A percentile compares a stretch with the other conserved stretches of the same genome.
Evolutionary conservation across 2,888 invertebrate species (phyloP).

Genomic region (Anagyrus pseudococci): DNA sequence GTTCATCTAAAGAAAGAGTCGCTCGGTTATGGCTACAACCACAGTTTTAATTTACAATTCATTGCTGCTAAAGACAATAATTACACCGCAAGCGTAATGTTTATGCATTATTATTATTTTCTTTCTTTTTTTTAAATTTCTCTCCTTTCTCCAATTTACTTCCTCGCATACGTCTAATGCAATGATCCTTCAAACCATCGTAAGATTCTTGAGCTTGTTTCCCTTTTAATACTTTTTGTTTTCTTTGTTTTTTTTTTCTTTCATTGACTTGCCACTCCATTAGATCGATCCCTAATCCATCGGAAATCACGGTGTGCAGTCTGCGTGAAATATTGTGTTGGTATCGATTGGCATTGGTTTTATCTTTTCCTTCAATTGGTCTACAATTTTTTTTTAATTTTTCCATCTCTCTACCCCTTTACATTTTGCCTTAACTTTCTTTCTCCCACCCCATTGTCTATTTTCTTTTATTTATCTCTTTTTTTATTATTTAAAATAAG

Average conservation of each 20-base stretch:
- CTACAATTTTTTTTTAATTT: no score
- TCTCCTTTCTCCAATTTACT: conserved; percentile 1
- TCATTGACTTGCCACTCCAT: conserved; percentile 4
- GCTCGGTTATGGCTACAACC: conserved; percentile 41
- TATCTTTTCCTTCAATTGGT: no score
- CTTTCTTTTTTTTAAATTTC: not conserved
- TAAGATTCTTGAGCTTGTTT: conserved; percentile 23
- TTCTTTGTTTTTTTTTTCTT: conserved; percentile 17
- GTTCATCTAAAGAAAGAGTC: conserved; percentile 19
- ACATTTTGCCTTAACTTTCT: not conserved
- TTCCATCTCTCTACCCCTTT: no score
- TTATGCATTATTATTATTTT: conserved; percentile 39
- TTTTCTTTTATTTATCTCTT: conserved; percentile 4
- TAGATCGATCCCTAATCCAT: not conserved
- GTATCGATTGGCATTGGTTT: no score
- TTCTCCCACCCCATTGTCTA: conserved; percentile 5
- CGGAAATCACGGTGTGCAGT: no score
- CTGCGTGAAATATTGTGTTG: no score
- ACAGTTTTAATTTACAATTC: conserved; percentile 44
- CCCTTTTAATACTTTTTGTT: not conserved
- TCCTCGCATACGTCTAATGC: conserved; percentile 27
- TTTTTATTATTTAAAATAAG: conserved; percentile 3
- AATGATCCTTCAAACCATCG: conserved; percentile 27
- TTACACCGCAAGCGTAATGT: conserved; percentile 44
- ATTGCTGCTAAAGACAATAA: conserved; percentile 45